These are phyloP conservation scores for Cylloceria caligata DNA, from an alignment of 2,888 invertebrate species.

Conservation along the genomic window DNA sequence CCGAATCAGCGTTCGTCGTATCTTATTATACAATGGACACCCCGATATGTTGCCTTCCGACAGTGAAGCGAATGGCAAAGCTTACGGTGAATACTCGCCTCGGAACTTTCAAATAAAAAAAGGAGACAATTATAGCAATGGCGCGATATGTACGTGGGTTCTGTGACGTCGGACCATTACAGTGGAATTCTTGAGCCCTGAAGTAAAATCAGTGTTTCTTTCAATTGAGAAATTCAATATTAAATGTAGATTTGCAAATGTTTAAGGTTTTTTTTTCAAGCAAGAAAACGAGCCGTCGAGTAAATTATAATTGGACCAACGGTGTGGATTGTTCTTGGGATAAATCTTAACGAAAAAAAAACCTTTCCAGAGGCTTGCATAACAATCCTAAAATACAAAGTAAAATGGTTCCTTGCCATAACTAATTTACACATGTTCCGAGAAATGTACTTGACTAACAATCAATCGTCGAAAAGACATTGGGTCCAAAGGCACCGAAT, in stretches of 20 bases:
- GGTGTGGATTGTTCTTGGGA: too few relatives aligned
- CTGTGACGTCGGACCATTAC: not conserved
- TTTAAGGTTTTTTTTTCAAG: not conserved
- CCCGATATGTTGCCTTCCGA: conserved; percentile 15
- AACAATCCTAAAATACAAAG: too few relatives aligned
- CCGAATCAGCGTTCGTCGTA: conserved; percentile 76
- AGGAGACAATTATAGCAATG: not conserved
- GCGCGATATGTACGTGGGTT: not conserved
- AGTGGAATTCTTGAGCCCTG: not conserved
- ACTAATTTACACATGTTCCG: too few relatives aligned
- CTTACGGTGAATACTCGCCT: not conserved
- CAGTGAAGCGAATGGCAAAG: not conserved
- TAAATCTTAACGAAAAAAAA: too few relatives aligned
- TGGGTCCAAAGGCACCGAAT: not conserved
- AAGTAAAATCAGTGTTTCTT: not conserved
- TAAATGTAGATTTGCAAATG: not conserved
- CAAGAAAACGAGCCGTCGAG: too few relatives aligned
- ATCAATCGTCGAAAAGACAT: too few relatives aligned
- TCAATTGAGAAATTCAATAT: not conserved
- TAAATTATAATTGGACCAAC: too few relatives aligned
- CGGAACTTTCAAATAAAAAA: conserved; percentile 15
- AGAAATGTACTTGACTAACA: too few relatives aligned
- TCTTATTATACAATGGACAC: conserved; percentile 75
- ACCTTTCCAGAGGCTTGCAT: too few relatives aligned
- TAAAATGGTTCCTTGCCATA: not conserved